Evolutionary conservation across 2,797 vertebrate genomes (phyloP), one percentile per base, ranked within the genome.

Genomic region (Paedocypris micromegethes): DNA sequence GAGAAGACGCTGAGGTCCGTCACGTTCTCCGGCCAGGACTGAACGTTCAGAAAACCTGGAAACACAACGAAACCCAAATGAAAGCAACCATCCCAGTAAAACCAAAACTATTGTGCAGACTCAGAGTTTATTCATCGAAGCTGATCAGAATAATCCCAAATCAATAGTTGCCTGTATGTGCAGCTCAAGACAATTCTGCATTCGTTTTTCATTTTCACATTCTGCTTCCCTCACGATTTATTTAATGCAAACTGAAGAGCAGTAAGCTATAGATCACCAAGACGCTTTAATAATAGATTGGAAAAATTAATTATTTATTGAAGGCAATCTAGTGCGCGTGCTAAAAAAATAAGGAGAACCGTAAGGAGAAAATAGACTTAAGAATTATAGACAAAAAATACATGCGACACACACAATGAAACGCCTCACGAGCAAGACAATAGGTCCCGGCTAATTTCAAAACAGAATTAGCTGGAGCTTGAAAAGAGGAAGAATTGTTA

Each of bases 1-100:
- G 95, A 96, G 82, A 98, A 98, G 47, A 98, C 96, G 79, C 91
- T 94, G 80, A 98, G 88, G 80, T 98, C 94, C 3, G 94, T 96
- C 91, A 97, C 94, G 79, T 98, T 98, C 83, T 94, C 92, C 45
- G 96, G 96, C 96, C 96, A 98, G 0, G 96, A 98, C 69, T 98
- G 96, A 82, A 98, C 96, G 82, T 98, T 98, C 80, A 98, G 84
- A 79, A 89, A 98, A 54, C 96, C 96, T 99, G 80, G 64, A 68
- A 60, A 66, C 43, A 76, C 6, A 52, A 65, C n/a, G 54, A 75
- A 79, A 58, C 53, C 65, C 52, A 23, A 74, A 23, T 23, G 1
- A 23, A 23, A 23, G 23, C 23, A 23, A 23, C 23, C 23, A 23
- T 23, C 23, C 23, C 23, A 23, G 23, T 23, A 23, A 23, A 23